A percentile compares a stretch with the other conserved stretches of the same genome.
Evolutionary conservation across 2,113 vertebrate genomes (phyloP).

Genomic region (Alouatta palliata): DNA sequence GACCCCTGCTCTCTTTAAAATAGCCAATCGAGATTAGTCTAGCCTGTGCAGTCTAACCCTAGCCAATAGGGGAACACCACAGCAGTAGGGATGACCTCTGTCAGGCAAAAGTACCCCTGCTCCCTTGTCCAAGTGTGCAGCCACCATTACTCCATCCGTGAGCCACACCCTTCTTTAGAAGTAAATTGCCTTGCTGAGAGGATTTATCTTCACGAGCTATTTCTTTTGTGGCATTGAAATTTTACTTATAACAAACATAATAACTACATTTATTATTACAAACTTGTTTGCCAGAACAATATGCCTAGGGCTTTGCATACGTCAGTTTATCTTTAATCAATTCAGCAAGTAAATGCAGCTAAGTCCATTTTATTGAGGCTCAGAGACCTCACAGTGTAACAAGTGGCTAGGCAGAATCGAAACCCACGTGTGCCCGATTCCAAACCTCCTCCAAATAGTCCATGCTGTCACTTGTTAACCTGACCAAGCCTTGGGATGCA

Average conservation of each 20-base stretch:
- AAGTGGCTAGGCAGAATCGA: neutral
- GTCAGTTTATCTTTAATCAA: neutral
- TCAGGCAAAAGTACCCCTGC: no score
- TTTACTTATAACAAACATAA: neutral
- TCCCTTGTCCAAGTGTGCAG: no score
- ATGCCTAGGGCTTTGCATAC: neutral
- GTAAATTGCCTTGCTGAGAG: no score
- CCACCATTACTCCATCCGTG: no score
- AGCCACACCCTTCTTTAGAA: no score
- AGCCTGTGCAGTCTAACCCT: no score
- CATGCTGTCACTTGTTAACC: fast-evolving
- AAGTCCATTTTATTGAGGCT: neutral
- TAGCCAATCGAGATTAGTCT: no score
- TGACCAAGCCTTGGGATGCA: neutral
- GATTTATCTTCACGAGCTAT: no score
- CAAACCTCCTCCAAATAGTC: neutral
- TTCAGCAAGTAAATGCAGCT: neutral
- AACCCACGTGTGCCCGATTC: neutral
- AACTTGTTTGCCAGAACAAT: neutral
- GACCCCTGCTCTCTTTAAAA: no score
- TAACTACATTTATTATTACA: neutral
- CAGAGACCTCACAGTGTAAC: neutral
- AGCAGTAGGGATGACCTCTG: no score
- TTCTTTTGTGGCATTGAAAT: no score
- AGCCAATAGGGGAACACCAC: no score